These are phyloP conservation scores for Ceratosolen solmsi DNA, from an alignment of 1,140 invertebrate genomes.

Conservation along the genomic window DNA sequence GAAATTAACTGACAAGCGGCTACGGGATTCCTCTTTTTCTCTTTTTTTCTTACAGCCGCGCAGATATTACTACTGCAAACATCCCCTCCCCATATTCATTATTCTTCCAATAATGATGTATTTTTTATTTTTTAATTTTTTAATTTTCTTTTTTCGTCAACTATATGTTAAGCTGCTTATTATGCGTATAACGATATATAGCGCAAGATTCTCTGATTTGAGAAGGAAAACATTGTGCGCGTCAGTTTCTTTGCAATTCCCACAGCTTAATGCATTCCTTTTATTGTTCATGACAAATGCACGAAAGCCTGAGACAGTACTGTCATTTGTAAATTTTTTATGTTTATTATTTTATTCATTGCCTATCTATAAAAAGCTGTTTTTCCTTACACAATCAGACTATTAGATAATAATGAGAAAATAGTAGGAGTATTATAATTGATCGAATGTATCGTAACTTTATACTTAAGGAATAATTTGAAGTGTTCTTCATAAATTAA, in stretches of 20 bases:
- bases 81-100: no score
- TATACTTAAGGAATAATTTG: slow-evolving; percentile 10
- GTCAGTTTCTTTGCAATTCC: background rate
- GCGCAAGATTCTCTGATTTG: no score
- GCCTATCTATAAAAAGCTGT: background rate
- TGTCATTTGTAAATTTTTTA: slow-evolving; percentile 27
- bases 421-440: slow-evolving; percentile 27
- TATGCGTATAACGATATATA: no score
- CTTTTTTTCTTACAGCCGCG: no score
- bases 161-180: no score
- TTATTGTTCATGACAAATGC: background rate
- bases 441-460: slow-evolving; percentile 21
- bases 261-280: background rate
- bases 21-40: no score
- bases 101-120: no score
- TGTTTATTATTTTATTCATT: slow-evolving; percentile 23
- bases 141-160: no score
- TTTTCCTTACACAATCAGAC: background rate
- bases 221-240: no score
- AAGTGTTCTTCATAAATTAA: slow-evolving; percentile 32
- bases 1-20: no score
- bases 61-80: no score
- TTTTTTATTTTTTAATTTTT: no score
- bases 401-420: slow-evolving; percentile 34
- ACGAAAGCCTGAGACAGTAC: slow-evolving; percentile 4